Evolutionary conservation across 2,113 vertebrate genomes (phyloP).

Genomic region (Agelaius phoeniceus): DNA sequence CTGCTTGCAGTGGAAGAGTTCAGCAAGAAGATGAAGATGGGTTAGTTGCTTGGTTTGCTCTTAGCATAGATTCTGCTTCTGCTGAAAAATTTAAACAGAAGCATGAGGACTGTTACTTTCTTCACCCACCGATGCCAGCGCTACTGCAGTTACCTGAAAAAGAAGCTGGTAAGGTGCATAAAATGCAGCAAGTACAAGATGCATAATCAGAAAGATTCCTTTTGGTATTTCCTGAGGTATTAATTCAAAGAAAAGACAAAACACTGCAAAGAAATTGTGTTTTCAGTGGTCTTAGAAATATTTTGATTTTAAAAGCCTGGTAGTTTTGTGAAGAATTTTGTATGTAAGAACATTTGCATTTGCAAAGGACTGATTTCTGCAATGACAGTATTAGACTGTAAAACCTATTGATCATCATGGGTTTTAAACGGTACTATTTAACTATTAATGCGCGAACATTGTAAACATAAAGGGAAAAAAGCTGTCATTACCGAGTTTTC

Average conservation of each 20-base stretch:
- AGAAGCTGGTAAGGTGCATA: constrained; percentile 86
- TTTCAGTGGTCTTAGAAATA: background rate
- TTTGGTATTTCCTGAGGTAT: background rate
- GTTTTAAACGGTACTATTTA: background rate
- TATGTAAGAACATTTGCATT: background rate
- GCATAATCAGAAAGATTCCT: background rate
- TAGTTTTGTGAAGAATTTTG: background rate
- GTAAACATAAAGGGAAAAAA: background rate
- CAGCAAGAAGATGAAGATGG: constrained; percentile 57
- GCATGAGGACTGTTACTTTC: constrained; percentile 79
- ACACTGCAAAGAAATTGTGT: rapidly evolving
- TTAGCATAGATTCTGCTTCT: constrained; percentile 74
- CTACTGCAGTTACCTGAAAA: constrained; percentile 84
- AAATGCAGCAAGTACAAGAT: background rate
- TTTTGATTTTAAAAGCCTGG: background rate
- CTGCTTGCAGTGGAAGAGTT: background rate
- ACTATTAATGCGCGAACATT: background rate
- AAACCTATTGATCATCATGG: background rate
- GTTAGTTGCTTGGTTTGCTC: constrained; percentile 89
- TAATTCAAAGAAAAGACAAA: background rate
- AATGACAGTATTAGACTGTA: background rate
- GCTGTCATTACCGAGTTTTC: background rate
- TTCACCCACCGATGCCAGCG: constrained; percentile 81
- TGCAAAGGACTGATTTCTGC: background rate
- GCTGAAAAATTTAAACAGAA: constrained; percentile 76